Percentiles rank a stretch among this genome's conserved stretches.
phyloP scores from a whole-genome alignment of 2,113 vertebrate genomes.

The Tetraodon nigroviridis region DNA sequence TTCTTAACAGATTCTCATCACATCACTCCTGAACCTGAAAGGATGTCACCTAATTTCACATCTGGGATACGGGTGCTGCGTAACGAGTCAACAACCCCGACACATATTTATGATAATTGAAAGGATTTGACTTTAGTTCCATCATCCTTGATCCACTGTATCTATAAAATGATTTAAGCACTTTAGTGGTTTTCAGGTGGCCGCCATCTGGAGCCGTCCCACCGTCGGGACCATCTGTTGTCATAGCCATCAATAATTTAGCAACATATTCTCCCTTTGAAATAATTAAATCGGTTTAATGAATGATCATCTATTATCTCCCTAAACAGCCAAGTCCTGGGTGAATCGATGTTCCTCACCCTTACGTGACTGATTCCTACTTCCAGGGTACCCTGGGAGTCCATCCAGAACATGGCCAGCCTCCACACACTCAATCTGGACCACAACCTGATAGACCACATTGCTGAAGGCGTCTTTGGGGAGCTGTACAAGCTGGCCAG shows the following conservation, averaged over 20 bases:
- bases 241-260: constrained; percentile 1
- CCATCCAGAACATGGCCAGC: constrained; percentile 86
- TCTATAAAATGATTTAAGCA: constrained; percentile 1
- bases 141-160: not conserved
- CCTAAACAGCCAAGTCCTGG: not conserved
- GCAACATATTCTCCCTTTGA: not conserved
- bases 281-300: not conserved
- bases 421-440: constrained; percentile 88
- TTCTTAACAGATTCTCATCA: not conserved
- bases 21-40: no score
- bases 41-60: no score
- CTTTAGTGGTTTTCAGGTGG: not conserved
- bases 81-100: no score
- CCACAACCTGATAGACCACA: constrained; percentile 86
- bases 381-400: constrained; percentile 82
- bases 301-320: no score
- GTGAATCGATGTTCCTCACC: not conserved
- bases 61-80: no score
- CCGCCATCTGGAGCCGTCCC: not conserved
- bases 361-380: not conserved
- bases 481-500: constrained; percentile 86
- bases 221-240: constrained; percentile 19
- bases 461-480: constrained; percentile 83
- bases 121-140: not conserved
- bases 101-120: not conserved